Base-by-base conservation (phyloP, 2,797 vertebrate species). In the Betta splendens region DNA sequence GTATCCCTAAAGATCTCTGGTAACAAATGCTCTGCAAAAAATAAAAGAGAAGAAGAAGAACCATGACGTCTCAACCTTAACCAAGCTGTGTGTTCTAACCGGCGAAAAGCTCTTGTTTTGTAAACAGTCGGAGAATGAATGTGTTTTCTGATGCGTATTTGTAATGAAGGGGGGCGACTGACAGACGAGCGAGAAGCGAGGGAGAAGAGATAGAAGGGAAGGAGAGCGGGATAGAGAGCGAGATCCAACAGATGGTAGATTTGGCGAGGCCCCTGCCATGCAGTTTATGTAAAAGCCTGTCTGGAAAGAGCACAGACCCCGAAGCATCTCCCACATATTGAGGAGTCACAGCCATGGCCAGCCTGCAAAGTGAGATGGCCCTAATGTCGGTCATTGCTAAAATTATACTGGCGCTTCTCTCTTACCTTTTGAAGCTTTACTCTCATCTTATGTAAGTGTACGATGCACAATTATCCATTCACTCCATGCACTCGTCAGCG, bases 161-260 rank as follows among this genome's bases (percentile, higher is more conserved):
- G 76, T 75, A 88, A 85, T 75, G 64, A 78, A 75, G 49, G 29
- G 75, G 61, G 38, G 18, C n/a, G n/a, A 59, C 53, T 70, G 64
- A 72, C 69, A 77, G 69, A 69, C 51, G 31, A 75, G 58, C 69
- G 52, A 64, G 53, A 64, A 52, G 50, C 50, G 37, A 64, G 66
- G 28, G 53, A 37, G 43, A 44, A 47, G 8, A 52, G 62, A 78
- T 36, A 9, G 78, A 29, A 75, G 42, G 50, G 57, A 77, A 22
- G 42, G 49, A 62, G 40, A 40, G 44, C 68, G 54, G 56, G 56
- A 23, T 51, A 68, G 29, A 31, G 49, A 72, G 69, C 85, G 74
- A 58, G 69, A 83, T 79, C 80, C 81, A 85, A 84, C 89, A 91
- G 89, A 91, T 91, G 90, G 90, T 89, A 68, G 81, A 84, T 88